Evolutionary conservation across 2,888 invertebrate species (phyloP), one percentile per base, ranked within the genome.

Genomic region (Dioctria rufipes): DNA sequence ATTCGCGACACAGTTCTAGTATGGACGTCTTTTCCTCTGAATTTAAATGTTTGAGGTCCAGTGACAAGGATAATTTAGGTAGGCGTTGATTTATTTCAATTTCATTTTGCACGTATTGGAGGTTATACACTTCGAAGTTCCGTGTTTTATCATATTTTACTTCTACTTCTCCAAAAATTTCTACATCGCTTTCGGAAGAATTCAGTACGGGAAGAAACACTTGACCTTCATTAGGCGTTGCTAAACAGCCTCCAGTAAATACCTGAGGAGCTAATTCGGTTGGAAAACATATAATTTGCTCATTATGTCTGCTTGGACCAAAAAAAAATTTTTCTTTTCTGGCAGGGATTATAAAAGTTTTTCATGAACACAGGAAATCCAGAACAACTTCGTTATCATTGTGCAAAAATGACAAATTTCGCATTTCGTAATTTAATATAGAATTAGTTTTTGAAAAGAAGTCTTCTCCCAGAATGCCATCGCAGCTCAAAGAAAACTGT

Each of bases 221-320:
- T 4, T 54, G 54, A 11, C 54, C 54, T 8, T n/a, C 11, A 11
- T 54, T 5, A 46, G 46, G 46, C 8, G 5, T 46, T 6, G 54
- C 54, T 54, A 54, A 54, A n/a, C 54, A 54, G 11, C 54, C 54
- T 54, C 11, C n/a, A n/a, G 54, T 54, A n/a, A 54, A 54, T 54
- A 54, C n/a, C 9, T 54, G 54, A 4, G 54, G 3, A 11, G 6
- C 11, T 8, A 54, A 4, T 54, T 54, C 54, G 11, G 54, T 54
- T 1, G 54, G 54, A 54, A 54, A 54, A n/a, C 54, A 54, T n/a
- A 54, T 11, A 11, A 54, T 54, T 54, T 54, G 11, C n/a, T 54
- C 54, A 54, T 8, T 54, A 11, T 54, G 3, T 8, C 11, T 4
- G n/a, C 2, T 11, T 54, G 65, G 65, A 6, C 65, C 42, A 40